phyloP scores from a whole-genome alignment of 2,888 invertebrate species.

The Leptinotarsa rubiginosa region DNA sequence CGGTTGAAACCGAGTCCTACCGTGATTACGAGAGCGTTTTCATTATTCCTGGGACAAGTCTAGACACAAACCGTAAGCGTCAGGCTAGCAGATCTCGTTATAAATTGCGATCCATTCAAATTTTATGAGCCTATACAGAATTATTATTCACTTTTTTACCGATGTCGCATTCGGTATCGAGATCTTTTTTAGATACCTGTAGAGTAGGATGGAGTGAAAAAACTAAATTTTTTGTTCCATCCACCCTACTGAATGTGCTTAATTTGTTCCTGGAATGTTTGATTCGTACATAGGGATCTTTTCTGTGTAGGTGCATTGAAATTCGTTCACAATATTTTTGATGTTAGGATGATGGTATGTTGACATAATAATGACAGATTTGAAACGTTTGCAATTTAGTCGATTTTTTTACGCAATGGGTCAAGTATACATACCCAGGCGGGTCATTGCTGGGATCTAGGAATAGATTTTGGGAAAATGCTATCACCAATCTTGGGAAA shows the following conservation, averaged over 20 bases:
- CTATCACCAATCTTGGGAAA: too few species aligned
- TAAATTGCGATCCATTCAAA: conserved; percentile 59
- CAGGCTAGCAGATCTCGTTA: conserved; percentile 61
- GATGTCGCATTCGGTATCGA: conserved; percentile 59
- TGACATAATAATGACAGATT: conserved; percentile 27
- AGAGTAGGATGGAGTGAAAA: conserved; percentile 60
- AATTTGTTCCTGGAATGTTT: conserved; percentile 68
- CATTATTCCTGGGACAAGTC: conserved; percentile 77
- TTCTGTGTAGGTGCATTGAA: conserved; percentile 27
- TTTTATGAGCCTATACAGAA: conserved; percentile 23
- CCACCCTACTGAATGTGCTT: conserved; percentile 63
- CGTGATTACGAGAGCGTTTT: conserved; percentile 82
- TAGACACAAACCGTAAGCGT: conserved; percentile 74
- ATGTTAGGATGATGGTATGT: conserved; percentile 30
- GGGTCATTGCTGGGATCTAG: too few species aligned
- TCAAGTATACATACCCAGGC: too few species aligned
- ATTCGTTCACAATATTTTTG: conserved; percentile 27
- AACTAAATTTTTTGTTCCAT: conserved; percentile 23
- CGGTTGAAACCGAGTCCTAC: conserved; percentile 73
- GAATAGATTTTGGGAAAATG: too few species aligned
- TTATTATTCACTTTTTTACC: conserved; percentile 31
- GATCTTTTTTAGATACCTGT: conserved; percentile 59
- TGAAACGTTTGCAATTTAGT: too few species aligned
- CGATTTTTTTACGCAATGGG: too few species aligned
- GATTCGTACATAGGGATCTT: conserved; percentile 40